Base-by-base conservation (phyloP, 2,113 vertebrate species). In the Cepphus grylle region DNA sequence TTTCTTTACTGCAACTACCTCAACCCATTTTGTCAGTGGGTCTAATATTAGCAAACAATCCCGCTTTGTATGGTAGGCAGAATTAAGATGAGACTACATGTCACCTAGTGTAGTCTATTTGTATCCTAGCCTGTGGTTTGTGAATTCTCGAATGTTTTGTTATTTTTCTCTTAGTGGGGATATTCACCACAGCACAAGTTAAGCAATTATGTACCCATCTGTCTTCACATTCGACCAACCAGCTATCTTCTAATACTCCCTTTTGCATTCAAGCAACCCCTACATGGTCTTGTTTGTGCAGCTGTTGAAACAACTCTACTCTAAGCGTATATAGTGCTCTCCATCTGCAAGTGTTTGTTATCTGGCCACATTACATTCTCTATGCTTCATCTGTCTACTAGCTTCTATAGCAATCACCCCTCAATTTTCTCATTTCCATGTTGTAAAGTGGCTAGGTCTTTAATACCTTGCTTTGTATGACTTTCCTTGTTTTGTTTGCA, bases 401-500 rank as follows among this genome's bases (percentile, higher is more conserved):
- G 30, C 8, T 83, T 91, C 58, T 80, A 2, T 26, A 55, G 49
- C 50, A 55, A 76, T 45, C 0, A 0, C 13, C 16, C n/a, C n/a
- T 59, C 32, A 34, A 0, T 79, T 77, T 81, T 42, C 40, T 81
- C 5, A 38, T 78, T 82, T 91, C 14, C 20, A 12, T 42, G 15
- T 36, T 63, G 29, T 43, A 69, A 84, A 63, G 30, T 50, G 45
- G 14, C 20, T 72, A 29, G 29, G 3, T 77, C 53, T 93, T 88
- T 90, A 25, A n/a, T 70, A 69, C 4, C 27, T 53, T 80, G 10
- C 15, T 93, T 92, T 72, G 5, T 47, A 69, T 30, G 5, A 14
- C 71, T 94, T 85, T 66, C 20, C 65, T 83, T 42, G 3, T 15
- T 94, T 88, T 69, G 17, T 82, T 94, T 93, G 56, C 56, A 30